Evolutionary conservation across 2,888 invertebrate species (phyloP).

Genomic region (Gymnosoma rotundatum): DNA sequence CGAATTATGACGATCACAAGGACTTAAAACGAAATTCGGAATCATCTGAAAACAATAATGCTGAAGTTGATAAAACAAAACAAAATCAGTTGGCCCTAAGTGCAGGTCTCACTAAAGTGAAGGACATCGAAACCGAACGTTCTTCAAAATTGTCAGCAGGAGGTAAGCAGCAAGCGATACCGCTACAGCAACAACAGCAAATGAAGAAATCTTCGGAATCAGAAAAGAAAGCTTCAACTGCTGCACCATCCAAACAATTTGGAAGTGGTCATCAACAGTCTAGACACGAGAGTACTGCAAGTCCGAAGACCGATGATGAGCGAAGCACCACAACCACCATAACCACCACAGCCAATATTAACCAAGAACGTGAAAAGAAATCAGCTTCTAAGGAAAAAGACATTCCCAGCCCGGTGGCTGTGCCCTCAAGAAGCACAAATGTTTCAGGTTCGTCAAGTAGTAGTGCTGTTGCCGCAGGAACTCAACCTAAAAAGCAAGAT

Average conservation of each 20-base stretch:
- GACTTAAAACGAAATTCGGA: slow-evolving; percentile 78
- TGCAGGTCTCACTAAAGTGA: slow-evolving; percentile 84
- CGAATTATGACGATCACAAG: slow-evolving; percentile 77
- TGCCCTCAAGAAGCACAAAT: slow-evolving; percentile 37
- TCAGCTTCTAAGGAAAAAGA: slow-evolving; percentile 79
- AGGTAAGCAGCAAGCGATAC: slow-evolving; percentile 41
- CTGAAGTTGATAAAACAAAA: slow-evolving; percentile 86
- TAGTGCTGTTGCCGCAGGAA: slow-evolving; percentile 1
- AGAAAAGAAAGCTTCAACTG: slow-evolving; percentile 65
- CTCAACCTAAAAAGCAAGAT: slow-evolving; percentile 74
- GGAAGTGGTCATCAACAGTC: slow-evolving; percentile 62
- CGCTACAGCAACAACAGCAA: slow-evolving; percentile 72
- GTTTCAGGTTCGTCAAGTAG: slow-evolving; percentile 69
- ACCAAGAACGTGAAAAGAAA: slow-evolving; percentile 73
- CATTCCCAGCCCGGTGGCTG: slow-evolving; percentile 51
- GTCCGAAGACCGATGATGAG: slow-evolving; percentile 83
- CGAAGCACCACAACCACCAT: slow-evolving; percentile 73
- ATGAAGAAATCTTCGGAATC: slow-evolving; percentile 67
- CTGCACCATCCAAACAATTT: slow-evolving; percentile 75
- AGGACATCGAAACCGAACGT: slow-evolving; percentile 67
- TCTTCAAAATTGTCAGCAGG: slow-evolving; percentile 15
- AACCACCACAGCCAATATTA: slow-evolving; percentile 20
- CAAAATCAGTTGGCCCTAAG: slow-evolving; percentile 86
- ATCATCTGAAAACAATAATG: slow-evolving; percentile 74
- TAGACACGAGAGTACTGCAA: slow-evolving; percentile 72